Base-by-base conservation (phyloP, 1,140 invertebrate genomes). In the Heliothis virescens region DNA sequence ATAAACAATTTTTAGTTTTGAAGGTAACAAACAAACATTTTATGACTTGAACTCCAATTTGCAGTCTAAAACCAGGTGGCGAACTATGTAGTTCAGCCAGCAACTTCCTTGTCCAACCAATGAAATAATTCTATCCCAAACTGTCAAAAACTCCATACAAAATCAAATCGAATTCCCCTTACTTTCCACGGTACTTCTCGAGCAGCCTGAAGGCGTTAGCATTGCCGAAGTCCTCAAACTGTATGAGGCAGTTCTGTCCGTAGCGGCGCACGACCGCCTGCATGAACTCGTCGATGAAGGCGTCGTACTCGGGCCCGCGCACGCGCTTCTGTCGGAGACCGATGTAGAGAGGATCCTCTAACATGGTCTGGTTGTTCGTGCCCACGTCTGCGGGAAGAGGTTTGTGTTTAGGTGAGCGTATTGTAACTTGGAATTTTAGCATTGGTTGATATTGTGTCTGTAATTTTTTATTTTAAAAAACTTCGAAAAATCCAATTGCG, bases 271-370 rank as follows among this genome's bases (percentile, higher is more conserved):
- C 97, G 16, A 97, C 97, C 0, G 99, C 98, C 62, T 97, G 89
- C 98, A 99, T 99, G 91, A 99, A 99, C 95, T 99, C 99, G 62
- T 99, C 99, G 53, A 99, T 95, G 80, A 99, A 98, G 9, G 98
- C 97, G 89, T 99, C 98, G 93, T 99, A 99, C 75, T 96, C 96
- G 26, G 95, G 82, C 0, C 98, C 98, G 3, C 96, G 96, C 0
- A 98, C 96, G 72, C 99, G 96, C 55, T 96, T 96, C 79, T 99
- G 97, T 26, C 96, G 96, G 26, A 99, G 93, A 0, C 99, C 99
- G 92, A 99, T 98, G 95, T 99, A 99, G 12, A 98, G 95, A 0
- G 97, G 97, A 95, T 99, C 98, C 72, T 98, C 96, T 5, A 99
- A 91, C 55, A 99, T 95, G 55, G 95, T 95, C 95, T 98, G 95